Conservation (phyloP, 2,797 vertebrate species). For the Nasua narica region DNA sequence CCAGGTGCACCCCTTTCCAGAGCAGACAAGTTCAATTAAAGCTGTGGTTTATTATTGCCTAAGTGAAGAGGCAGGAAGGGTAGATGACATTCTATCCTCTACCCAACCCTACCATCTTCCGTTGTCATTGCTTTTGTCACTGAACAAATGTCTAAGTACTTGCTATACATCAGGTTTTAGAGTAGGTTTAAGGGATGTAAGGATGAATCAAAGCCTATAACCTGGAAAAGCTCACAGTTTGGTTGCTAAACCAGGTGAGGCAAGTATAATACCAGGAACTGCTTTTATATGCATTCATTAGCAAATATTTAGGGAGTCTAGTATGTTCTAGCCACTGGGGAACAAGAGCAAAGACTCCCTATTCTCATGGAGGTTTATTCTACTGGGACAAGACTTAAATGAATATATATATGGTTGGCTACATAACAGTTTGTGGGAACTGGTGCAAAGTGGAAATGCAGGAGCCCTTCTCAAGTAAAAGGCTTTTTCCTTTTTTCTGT, state of each 20-base stretch:
- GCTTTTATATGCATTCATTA: background rate
- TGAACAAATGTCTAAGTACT: background rate
- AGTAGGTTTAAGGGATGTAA: background rate
- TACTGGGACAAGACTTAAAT: background rate
- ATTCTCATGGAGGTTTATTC: background rate
- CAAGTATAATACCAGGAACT: background rate
- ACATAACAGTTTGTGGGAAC: background rate
- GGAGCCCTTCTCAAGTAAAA: background rate
- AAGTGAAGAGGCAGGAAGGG: background rate
- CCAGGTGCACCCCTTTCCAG: background rate
- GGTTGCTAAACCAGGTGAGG: background rate
- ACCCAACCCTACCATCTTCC: background rate
- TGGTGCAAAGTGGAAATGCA: background rate
- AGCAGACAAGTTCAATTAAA: background rate
- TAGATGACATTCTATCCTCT: background rate
- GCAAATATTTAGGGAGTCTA: background rate
- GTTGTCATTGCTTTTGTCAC: background rate
- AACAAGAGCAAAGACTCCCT: background rate
- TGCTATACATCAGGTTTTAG: background rate
- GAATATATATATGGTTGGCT: background rate
- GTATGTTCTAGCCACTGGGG: background rate
- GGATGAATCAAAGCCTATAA: background rate
- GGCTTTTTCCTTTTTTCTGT: background rate
- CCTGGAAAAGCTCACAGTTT: background rate
- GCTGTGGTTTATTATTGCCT: background rate